A percentile compares a stretch with the other conserved stretches of the same genome.
Evolutionary conservation across 2,888 invertebrate genomes (phyloP).

Genomic region (Unio delphinus): DNA sequence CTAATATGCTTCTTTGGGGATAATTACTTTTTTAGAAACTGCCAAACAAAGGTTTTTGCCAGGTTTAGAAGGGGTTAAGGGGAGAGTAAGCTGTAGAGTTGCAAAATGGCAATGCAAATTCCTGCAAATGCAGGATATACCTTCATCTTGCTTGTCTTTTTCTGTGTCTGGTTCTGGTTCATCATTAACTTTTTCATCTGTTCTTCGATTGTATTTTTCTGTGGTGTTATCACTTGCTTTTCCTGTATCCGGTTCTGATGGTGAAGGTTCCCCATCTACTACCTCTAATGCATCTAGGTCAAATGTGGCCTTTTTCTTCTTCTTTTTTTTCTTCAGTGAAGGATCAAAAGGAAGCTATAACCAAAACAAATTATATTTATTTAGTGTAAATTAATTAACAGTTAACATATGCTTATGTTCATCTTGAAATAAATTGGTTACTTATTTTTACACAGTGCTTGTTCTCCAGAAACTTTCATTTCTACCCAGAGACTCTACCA

Average conservation of each 20-base stretch:
- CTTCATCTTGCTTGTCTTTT: conserved; percentile 31
- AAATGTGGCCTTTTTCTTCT: conserved; percentile 95
- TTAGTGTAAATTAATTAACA: neutral
- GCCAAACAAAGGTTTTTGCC: too few species aligned
- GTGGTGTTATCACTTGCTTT: conserved; percentile 23
- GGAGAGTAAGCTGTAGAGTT: too few species aligned
- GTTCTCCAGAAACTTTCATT: too few species aligned
- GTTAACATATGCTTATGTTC: too few species aligned
- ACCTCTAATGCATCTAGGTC: conserved; percentile 80
- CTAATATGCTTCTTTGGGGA: too few species aligned
- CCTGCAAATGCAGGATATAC: conserved; percentile 76
- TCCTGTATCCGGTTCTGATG: conserved; percentile 24
- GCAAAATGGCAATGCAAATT: too few species aligned
- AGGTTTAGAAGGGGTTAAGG: too few species aligned
- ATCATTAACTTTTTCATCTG: too few species aligned
- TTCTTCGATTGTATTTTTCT: conserved; percentile 15
- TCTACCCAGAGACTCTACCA: too few species aligned
- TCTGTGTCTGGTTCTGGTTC: conserved; percentile 12
- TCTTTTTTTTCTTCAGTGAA: conserved; percentile 90
- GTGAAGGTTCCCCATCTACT: conserved; percentile 38
- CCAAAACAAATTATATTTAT: conserved; percentile 9
- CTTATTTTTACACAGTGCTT: too few species aligned
- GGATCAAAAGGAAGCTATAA: conserved; percentile 85
- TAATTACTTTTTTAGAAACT: too few species aligned
- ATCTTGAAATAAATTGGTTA: too few species aligned